These are phyloP conservation scores for Drosophila phalerata DNA, from an alignment of 2,888 invertebrate genomes.

Conservation along the genomic window DNA sequence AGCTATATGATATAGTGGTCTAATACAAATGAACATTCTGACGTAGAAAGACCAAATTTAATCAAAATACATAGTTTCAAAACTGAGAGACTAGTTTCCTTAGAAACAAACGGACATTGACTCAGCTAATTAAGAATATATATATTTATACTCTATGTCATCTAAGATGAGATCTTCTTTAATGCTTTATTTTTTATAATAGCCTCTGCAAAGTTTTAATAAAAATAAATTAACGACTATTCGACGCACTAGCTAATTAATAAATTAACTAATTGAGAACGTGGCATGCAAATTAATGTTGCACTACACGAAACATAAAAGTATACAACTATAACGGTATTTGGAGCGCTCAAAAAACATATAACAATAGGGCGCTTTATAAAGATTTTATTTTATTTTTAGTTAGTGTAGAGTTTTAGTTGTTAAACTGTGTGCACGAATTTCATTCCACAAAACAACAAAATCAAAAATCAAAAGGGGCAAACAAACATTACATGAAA, in stretches of 20 bases:
- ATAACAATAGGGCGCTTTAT: slow-evolving; percentile 23
- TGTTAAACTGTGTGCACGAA: slow-evolving; percentile 53
- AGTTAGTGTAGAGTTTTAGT: slow-evolving; percentile 29
- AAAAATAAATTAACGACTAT: slow-evolving; percentile 31
- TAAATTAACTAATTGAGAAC: slow-evolving; percentile 32
- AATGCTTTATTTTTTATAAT: neutral
- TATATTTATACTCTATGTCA: no score
- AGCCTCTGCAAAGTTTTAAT: neutral
- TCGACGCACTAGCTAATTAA: slow-evolving; percentile 45
- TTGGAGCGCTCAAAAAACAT: neutral
- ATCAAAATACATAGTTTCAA: no score
- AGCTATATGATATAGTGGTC: neutral
- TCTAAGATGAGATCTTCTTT: no score
- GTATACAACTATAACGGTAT: slow-evolving; percentile 12
- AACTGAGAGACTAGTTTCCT: neutral
- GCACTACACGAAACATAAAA: slow-evolving; percentile 24
- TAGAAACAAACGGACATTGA: neutral
- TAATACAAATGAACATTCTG: neutral
- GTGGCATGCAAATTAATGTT: slow-evolving; percentile 28
- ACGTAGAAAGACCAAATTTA: no score
- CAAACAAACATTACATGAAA: slow-evolving; percentile 65
- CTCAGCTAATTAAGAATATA: no score
- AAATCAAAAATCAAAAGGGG: slow-evolving; percentile 15
- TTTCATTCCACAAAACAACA: slow-evolving; percentile 58
- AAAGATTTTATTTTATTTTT: slow-evolving; percentile 6